A percentile compares a stretch with the other conserved stretches of the same genome.
Evolutionary conservation across 2,797 vertebrate species (phyloP).

Genomic region (Oophaga sylvatica): DNA sequence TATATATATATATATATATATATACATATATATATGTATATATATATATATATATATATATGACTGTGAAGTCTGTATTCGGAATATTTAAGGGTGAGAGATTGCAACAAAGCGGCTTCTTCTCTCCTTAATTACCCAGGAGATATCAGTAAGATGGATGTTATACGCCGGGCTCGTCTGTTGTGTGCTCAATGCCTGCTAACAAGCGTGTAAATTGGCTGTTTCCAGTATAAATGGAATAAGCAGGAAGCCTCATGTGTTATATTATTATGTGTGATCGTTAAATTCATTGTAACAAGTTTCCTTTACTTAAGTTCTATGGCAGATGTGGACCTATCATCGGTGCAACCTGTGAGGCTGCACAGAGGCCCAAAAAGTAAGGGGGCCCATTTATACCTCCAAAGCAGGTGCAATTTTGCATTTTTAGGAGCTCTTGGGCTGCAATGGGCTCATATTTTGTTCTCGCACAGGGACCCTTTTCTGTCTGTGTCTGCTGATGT

Average conservation of each 20-base stretch:
- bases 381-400: too few species aligned
- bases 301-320: not conserved
- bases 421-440: too few species aligned
- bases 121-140: slow-evolving; percentile 24
- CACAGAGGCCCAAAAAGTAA: too few species aligned
- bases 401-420: too few species aligned
- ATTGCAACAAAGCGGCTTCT: not conserved
- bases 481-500: too few species aligned
- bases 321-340: too few species aligned
- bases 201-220: slow-evolving; percentile 19
- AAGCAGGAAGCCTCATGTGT: not conserved
- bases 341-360: too few species aligned
- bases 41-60: not conserved
- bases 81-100: slow-evolving; percentile 21
- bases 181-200: slow-evolving; percentile 16
- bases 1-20: too few species aligned
- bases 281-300: not conserved
- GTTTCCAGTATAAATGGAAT: not conserved
- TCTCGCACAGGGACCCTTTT: too few species aligned
- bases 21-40: not conserved
- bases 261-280: not conserved
- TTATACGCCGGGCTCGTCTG: not conserved
- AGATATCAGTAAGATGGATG: not conserved
- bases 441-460: too few species aligned
- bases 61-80: not conserved